These are phyloP conservation scores for Porites cylindrica DNA, from an alignment of 92 coral and sea anemone genomes.

Conservation along the genomic window DNA sequence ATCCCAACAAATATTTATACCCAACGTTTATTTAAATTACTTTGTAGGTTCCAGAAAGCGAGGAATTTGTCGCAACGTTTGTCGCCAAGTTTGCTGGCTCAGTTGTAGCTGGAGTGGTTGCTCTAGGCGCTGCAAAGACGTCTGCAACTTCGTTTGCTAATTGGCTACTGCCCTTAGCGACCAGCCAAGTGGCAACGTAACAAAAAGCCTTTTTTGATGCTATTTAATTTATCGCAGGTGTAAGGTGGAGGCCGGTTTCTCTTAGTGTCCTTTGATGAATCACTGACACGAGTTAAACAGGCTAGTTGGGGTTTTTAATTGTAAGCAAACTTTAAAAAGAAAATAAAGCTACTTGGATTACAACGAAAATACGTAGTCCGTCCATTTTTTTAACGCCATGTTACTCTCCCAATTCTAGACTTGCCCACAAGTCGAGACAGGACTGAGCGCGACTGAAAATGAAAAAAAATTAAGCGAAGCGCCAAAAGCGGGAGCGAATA, in stretches of 20 bases:
- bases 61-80: neutral
- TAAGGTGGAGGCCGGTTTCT: neutral
- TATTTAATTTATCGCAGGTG: conserved; percentile 1
- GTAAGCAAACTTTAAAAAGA: neutral
- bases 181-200: neutral
- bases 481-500: no score
- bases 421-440: no score
- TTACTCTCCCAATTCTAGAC: no score
- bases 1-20: no score
- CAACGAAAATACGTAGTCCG: neutral
- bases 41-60: neutral
- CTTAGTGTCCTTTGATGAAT: neutral
- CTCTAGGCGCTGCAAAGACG: neutral
- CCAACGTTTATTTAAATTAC: neutral
- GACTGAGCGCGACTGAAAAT: no score
- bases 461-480: no score
- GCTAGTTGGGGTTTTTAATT: neutral
- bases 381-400: no score
- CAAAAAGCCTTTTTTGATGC: neutral
- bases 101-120: neutral
- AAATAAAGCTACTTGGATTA: neutral
- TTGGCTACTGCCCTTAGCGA: neutral
- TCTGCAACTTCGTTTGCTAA: neutral
- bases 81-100: neutral
- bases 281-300: neutral